Conservation (phyloP, 2,797 vertebrate genomes). For the Xiphophorus birchmanni region DNA sequence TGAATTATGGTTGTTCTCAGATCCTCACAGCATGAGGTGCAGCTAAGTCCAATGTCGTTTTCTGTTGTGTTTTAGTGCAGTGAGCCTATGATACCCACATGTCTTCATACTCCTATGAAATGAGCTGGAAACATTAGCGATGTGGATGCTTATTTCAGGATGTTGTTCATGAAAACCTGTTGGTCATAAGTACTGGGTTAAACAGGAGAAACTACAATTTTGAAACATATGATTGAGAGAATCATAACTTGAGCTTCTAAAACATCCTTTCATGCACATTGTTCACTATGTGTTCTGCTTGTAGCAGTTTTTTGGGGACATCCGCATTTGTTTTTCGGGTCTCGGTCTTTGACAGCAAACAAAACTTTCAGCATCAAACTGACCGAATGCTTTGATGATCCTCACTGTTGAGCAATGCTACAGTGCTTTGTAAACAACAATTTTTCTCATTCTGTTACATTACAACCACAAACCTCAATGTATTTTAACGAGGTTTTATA, state of each 20-base stretch:
- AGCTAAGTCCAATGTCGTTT: not conserved
- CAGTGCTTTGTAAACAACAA: not conserved
- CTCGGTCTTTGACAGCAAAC: not conserved
- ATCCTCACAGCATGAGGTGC: not conserved
- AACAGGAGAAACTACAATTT: not conserved
- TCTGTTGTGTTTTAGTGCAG: not conserved
- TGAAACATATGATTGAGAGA: not conserved
- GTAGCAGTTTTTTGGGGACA: not conserved
- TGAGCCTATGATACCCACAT: not conserved
- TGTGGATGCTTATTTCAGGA: not conserved
- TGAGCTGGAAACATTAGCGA: not conserved
- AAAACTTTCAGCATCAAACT: not conserved
- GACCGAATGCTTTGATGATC: not conserved
- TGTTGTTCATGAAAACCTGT: not conserved
- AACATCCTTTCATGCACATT: not conserved
- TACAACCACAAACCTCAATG: not conserved
- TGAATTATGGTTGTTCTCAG: constrained; percentile 8
- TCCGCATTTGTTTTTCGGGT: not conserved
- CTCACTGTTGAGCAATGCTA: not conserved
- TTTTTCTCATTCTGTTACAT: not conserved
- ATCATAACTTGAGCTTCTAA: not conserved
- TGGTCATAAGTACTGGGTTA: not conserved
- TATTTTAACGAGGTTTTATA: not conserved
- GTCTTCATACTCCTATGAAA: not conserved
- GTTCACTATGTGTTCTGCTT: no score